Evolutionary conservation across 2,888 invertebrate species (phyloP).

Genomic region (Chymomyza caudatula): DNA sequence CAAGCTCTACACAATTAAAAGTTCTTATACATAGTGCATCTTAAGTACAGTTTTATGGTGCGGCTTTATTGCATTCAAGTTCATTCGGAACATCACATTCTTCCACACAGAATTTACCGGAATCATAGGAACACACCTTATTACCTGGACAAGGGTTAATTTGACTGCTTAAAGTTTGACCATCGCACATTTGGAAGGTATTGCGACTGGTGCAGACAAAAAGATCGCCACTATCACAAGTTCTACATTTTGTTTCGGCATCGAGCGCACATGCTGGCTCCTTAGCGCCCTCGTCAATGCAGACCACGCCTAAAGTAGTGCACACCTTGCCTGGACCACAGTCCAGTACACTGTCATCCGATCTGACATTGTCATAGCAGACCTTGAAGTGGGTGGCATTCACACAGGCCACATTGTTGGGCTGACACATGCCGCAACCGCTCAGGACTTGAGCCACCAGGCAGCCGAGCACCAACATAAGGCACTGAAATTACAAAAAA

Average conservation of each 20-base stretch:
- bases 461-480: neutral
- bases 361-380: conserved; percentile 33
- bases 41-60: conserved; percentile 5
- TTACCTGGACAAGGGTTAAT: conserved; percentile 43
- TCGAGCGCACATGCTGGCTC: conserved; percentile 32
- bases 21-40: neutral
- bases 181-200: conserved; percentile 56
- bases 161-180: conserved; percentile 1
- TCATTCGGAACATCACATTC: conserved; percentile 33
- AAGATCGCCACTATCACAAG: conserved; percentile 39
- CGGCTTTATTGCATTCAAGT: conserved; percentile 47
- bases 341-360: neutral
- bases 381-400: conserved; percentile 57
- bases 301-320: conserved; percentile 21
- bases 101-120: conserved; percentile 53
- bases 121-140: conserved; percentile 47
- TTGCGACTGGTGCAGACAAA: conserved; percentile 66
- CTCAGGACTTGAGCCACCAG: neutral
- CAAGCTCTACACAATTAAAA: neutral
- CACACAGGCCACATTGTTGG: conserved; percentile 53
- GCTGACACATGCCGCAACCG: conserved; percentile 50
- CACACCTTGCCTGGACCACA: conserved; percentile 54
- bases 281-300: neutral
- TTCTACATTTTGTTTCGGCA: conserved; percentile 27
- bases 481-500: neutral